phyloP scores from a whole-genome alignment of 2,797 vertebrate species.

The Amazona finschi region DNA sequence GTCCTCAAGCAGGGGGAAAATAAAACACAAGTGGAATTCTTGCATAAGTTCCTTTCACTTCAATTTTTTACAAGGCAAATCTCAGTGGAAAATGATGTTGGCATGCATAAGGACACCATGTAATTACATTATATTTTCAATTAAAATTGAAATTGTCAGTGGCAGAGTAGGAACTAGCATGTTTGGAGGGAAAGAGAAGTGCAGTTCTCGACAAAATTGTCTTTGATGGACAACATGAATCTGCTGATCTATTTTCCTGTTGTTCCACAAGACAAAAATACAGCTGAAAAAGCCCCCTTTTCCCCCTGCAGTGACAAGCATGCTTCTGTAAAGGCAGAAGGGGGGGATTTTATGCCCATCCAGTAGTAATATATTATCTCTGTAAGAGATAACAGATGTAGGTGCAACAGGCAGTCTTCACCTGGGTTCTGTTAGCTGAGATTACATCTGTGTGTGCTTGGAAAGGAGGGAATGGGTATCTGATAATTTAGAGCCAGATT shows the following conservation, averaged over 20 bases:
- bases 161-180: background rate
- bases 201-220: background rate
- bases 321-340: background rate
- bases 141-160: background rate
- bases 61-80: background rate
- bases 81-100: background rate
- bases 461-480: background rate
- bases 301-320: background rate
- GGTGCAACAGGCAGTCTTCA: background rate
- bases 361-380: background rate
- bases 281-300: rapidly evolving
- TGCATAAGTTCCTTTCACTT: background rate
- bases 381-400: background rate
- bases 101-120: background rate
- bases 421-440: background rate
- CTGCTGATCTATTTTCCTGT: background rate
- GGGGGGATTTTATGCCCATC: background rate
- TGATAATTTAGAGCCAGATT: background rate
- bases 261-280: background rate
- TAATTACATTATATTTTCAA: background rate
- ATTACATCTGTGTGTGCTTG: rapidly evolving
- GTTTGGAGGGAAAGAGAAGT: background rate
- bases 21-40: background rate
- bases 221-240: background rate
- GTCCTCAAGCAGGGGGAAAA: background rate